Base-by-base conservation (phyloP, 2,888 invertebrate species). In the Galerucella pusilla region DNA sequence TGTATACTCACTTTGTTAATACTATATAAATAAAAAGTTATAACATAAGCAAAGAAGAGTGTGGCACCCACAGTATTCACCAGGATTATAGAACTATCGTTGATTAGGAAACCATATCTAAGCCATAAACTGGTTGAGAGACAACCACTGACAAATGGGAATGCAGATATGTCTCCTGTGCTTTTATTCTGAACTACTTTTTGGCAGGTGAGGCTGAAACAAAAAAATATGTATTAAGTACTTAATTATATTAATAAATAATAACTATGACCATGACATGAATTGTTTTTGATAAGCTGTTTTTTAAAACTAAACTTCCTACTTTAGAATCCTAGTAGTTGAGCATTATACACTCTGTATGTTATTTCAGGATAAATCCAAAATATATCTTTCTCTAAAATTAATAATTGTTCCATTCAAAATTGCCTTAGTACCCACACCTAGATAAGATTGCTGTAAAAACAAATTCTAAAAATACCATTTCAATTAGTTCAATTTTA, bases 71-170 rank as follows among this genome's bases (percentile, higher is more conserved):
- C 90, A 49, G 90, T 87, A 86, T 97, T 97, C 0, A 96, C 94
- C 83, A 93, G 87, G 69, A 94, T 89, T 80, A 96, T 90, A 75
- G 93, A 93, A 70, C 88, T 88, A 84, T 96, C 96, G 79, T 90
- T 87, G 82, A 94, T 94, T 72, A 93, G 87, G 78, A 93, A 88
- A 49, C 96, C 96, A 88, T 97, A 97, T 67, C 93, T 89, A 49
- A 96, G 87, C 96, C 96, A 96, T 73, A 96, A 88, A 80, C 91
- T 91, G 83, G 93, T 92, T 92, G 94, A 94, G 83, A 94, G 85
- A 83, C 93, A 91, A 72, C 95, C 95, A 83, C 93, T 92, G 69
- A 94, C 88, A 87, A 96, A 96, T 16, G 95, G 94, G 78, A 95
- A 89, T 0, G 93, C 91, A 1, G 95, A 94, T 3, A 93, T 89